Percentiles rank a stretch among this genome's conserved stretches.
phyloP scores from a whole-genome alignment of 2,113 vertebrate species.

The Okapia johnstoni region DNA sequence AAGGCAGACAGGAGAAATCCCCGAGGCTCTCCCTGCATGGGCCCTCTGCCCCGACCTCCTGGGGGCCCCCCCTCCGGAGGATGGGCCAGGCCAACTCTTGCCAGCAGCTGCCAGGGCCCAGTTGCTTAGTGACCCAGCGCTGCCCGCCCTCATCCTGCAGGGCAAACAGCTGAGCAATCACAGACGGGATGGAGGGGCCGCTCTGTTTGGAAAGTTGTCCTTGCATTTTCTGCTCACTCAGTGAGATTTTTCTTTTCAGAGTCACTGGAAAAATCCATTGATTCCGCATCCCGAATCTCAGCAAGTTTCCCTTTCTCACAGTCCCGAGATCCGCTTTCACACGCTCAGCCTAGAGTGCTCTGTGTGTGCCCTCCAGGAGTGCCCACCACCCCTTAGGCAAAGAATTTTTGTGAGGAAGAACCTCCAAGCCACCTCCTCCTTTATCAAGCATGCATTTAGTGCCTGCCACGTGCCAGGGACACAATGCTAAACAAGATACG shows the following conservation, averaged over 20 bases:
- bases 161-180: slow-evolving; percentile 26
- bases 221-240: slow-evolving; percentile 36
- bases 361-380: accelerated
- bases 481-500: neutral
- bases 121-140: slow-evolving; percentile 41
- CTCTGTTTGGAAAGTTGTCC: neutral
- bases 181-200: neutral
- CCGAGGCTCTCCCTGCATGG: neutral
- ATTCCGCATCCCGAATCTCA: neutral
- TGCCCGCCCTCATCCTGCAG: neutral
- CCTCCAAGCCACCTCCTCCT: neutral
- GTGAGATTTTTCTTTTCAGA: neutral
- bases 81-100: neutral
- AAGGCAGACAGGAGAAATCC: neutral
- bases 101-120: neutral
- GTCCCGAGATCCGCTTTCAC: neutral
- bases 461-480: neutral
- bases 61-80: neutral
- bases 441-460: no score
- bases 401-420: neutral
- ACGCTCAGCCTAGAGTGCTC: neutral
- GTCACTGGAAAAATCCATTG: slow-evolving; percentile 5
- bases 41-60: accelerated
- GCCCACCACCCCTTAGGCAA: neutral
- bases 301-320: neutral